Evolutionary conservation across 2,888 invertebrate genomes (phyloP), one percentile per base, ranked within the genome.

Genomic region (Saturnia japonica): DNA sequence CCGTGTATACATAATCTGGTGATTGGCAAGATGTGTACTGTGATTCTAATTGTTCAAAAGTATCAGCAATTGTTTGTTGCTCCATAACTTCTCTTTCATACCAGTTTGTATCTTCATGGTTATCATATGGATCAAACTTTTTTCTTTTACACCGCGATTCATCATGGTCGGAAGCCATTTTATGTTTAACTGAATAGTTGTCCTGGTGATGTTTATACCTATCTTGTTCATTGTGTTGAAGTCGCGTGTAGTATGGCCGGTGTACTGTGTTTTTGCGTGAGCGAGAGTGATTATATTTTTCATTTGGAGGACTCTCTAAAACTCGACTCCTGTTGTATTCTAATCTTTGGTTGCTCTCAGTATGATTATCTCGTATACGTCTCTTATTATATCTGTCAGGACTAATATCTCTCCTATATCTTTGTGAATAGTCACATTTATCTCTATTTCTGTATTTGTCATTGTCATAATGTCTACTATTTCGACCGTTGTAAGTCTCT

Each of bases 21-120:
- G 93, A 92, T 76, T 89, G 89, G 70, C 91, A 91, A 69, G 88
- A 86, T 34, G 77, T 76, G 60, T 75, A 73, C 64, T 74, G 71
- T 14, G 62, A 68, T 9, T 85, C 80, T 47, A 77, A 70, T 60
- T 73, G 68, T 68, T 82, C 78, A 68, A 75, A 70, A 14, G 77
- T 72, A 68, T 74, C 73, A n/a, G 74, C 70, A 25, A 71, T 54
- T 62, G 74, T 72, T 67, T 74, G 68, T 71, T 57, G 76, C 72
- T 79, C 79, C 22, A 67, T 34, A 28, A 67, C 34, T n/a, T 77
- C 76, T 68, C 74, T 78, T 42, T 76, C 80, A 42, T 75, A 72
- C 72, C 71, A 70, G 60, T 71, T 81, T 12, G 71, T 77, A 16
- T 78, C 74, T 71, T 82, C 82, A 25, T 75, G 74, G 45, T 68